These are phyloP conservation scores for Ophiothrix spiculata DNA, from an alignment of 35 echinoderm and acorn worm species.

Conservation along the genomic window DNA sequence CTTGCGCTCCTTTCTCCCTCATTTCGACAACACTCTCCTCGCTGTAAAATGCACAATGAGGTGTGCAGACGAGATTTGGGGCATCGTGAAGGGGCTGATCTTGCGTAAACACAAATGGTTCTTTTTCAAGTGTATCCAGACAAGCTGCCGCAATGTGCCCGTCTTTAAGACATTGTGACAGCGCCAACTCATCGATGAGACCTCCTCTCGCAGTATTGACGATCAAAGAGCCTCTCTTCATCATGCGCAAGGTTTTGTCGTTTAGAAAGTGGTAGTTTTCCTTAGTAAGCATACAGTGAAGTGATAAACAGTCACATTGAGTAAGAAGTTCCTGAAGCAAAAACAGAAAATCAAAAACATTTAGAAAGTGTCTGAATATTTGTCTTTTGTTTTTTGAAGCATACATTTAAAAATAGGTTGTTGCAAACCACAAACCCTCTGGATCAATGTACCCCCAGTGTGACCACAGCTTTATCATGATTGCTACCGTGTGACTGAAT, in stretches of 20 bases:
- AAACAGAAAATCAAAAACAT: no score
- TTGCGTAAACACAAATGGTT: slow-evolving; percentile 76
- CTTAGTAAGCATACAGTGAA: slow-evolving; percentile 96
- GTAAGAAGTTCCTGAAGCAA: slow-evolving; percentile 79
- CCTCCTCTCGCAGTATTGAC: slow-evolving; percentile 91
- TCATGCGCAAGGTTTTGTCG: slow-evolving; percentile 95
- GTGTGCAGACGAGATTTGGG: slow-evolving; percentile 93
- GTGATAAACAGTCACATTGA: slow-evolving; percentile 93
- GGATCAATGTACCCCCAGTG: no score
- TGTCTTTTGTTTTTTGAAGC: no score
- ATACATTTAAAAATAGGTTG: no score
- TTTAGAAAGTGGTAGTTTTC: slow-evolving; percentile 97
- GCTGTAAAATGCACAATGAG: slow-evolving; percentile 89
- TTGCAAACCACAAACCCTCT: no score
- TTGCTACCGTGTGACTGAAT: no score
- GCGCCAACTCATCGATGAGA: slow-evolving; percentile 88
- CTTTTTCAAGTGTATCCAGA: slow-evolving; percentile 90
- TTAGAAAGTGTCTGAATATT: no score
- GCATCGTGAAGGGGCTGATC: slow-evolving; percentile 82
- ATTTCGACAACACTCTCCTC: slow-evolving; percentile 89
- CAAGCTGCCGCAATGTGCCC: slow-evolving; percentile 87
- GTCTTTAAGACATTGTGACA: slow-evolving; percentile 89
- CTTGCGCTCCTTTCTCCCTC: slow-evolving; percentile 82
- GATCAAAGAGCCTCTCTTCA: slow-evolving; percentile 93
- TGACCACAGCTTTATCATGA: no score